Evolutionary conservation across 92 coral and sea anemone species (phyloP), one percentile per base, ranked within the genome.

Genomic region (Palythoa grandiflora): DNA sequence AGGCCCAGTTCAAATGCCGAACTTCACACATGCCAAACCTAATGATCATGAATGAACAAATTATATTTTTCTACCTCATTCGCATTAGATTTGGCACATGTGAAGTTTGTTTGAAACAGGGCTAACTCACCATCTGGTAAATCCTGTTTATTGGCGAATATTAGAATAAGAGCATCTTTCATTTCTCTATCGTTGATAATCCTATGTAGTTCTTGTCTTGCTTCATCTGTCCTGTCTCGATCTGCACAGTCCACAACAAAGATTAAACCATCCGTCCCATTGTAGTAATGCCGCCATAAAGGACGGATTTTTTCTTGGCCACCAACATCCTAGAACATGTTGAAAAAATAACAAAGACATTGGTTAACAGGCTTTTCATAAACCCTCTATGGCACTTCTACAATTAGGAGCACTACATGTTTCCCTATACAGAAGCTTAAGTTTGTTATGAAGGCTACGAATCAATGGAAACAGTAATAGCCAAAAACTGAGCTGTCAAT

Each of bases 281-380:
- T 91, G 83, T 87, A 96, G 95, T 96, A 96, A 86, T 96, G 99
- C 74, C 98, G 96, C 99, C 99, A 96, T 90, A 96, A 88, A 36
- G 99, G 99, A 40, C 99, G 90, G 14, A 96, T 96, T 91, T 96
- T 96, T 75, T 96, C 99, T 73, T 96, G 99, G 73, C 99, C 99
- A 14, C 99, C 99, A 66, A 96, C 99, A 87, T 96, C 99, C 99
- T 96, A 65, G 14, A 21, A 0, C 36, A 68, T 16, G 40, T 6
- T 36, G 54, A 80, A 61, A 71, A 80, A 57, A 15, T 9, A 57
- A 28, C 28, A 78, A 39, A 12, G 11, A 44, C 50, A 44, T 44
- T 8, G 3, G 44, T 36, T 5, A 28, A 35, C 2, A 5, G 1
- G 3, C 1, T 10, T 28, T 35, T 70, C 20, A 6, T 8, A 68